Percentiles rank a stretch among this genome's conserved stretches.
phyloP scores from a whole-genome alignment of 2,888 invertebrate genomes.

The Drosophila macrospina region DNA sequence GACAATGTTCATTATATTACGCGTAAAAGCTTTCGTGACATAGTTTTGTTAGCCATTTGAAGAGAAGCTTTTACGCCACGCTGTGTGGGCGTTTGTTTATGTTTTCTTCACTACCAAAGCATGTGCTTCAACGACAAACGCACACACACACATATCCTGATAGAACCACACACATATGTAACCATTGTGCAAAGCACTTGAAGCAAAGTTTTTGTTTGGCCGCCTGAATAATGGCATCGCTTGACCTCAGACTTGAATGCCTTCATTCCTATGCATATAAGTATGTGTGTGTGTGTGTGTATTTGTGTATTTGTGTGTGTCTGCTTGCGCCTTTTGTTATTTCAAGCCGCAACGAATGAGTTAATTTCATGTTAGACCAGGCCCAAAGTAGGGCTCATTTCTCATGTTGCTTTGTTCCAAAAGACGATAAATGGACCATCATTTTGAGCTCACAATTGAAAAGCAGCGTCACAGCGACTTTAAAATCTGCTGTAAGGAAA shows the following conservation, averaged over 20 bases:
- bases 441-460: slow-evolving; percentile 45
- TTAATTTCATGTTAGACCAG: slow-evolving; percentile 71
- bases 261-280: slow-evolving; percentile 27
- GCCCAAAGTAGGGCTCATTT: slow-evolving; percentile 61
- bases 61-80: slow-evolving; percentile 68
- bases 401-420: slow-evolving; percentile 48
- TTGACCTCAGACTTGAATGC: slow-evolving; percentile 68
- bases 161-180: slow-evolving; percentile 12
- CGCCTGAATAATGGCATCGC: slow-evolving; percentile 74
- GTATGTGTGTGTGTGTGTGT: neutral
- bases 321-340: slow-evolving; percentile 53
- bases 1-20: slow-evolving; percentile 54
- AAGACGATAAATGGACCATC: slow-evolving; percentile 34
- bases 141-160: slow-evolving; percentile 13
- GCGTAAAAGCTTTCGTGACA: slow-evolving; percentile 72
- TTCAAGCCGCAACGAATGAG: slow-evolving; percentile 72
- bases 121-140: slow-evolving; percentile 58
- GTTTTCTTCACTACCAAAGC: slow-evolving; percentile 64
- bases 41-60: slow-evolving; percentile 54
- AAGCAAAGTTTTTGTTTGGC: slow-evolving; percentile 68
- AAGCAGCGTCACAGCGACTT: slow-evolving; percentile 9
- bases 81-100: slow-evolving; percentile 76
- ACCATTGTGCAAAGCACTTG: slow-evolving; percentile 45
- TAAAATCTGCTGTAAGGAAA: slow-evolving; percentile 15
- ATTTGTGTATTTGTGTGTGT: slow-evolving; percentile 9